Conservation (phyloP, 2,113 vertebrate genomes). For the Poecile atricapillus region DNA sequence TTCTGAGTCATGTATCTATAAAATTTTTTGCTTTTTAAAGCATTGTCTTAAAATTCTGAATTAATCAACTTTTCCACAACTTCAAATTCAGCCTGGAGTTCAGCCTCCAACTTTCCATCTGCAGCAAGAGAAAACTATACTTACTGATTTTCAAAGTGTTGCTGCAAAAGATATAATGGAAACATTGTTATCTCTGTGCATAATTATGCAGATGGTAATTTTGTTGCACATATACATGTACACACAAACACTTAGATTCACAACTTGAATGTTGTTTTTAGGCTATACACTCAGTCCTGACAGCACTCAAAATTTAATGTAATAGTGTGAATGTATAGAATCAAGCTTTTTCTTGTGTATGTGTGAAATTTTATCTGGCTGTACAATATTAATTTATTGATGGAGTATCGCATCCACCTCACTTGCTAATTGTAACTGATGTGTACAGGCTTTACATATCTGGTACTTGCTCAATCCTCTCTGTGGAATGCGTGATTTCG, state of each 20-base stretch:
- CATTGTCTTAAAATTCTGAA: slow-evolving; percentile 20
- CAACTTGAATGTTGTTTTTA: background rate
- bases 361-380: background rate
- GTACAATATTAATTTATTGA: background rate
- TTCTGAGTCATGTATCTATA: slow-evolving; percentile 12
- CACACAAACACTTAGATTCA: background rate
- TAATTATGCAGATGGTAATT: background rate
- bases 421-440: background rate
- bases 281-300: background rate
- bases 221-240: background rate
- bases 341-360: background rate
- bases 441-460: background rate
- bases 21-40: slow-evolving; percentile 30
- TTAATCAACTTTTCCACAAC: slow-evolving; percentile 29
- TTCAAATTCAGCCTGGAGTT: background rate
- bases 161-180: background rate
- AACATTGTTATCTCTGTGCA: slow-evolving; percentile 37
- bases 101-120: background rate
- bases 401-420: background rate
- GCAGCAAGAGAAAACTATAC: background rate
- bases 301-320: background rate
- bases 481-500: background rate
- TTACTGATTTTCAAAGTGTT: background rate
- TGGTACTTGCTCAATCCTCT: background rate
- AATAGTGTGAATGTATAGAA: background rate